Evolutionary conservation across 2,797 vertebrate genomes (phyloP), one percentile per base, ranked within the genome.

Genomic region (Cheirogaleus major): DNA sequence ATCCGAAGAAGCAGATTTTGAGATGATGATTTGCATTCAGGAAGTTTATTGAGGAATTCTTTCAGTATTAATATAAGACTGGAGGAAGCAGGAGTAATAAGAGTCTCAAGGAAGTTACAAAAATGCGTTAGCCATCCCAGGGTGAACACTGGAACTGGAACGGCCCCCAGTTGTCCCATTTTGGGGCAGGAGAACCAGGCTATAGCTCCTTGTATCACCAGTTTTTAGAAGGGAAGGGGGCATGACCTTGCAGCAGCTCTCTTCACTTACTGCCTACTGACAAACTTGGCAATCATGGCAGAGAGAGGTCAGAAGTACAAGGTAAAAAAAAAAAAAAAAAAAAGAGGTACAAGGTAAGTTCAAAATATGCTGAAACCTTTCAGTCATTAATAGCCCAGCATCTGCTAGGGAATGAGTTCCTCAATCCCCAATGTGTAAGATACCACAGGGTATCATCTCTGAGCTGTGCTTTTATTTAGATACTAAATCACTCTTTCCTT

Each of bases 361-460:
- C 32, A 73, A n/a, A 80, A 3, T 17, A 7, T 65, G 45, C 1
- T 30, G 32, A 45, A 89, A 30, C 0, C 1, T 55, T 48, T 76
- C 18, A 32, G 35, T 11, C 27, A 18, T 35, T 59, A 17, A 15
- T 1, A 32, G 15, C 72, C 8, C 18, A 35, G 8, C 9, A 76
- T 13, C 18, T 32, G 0, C 15, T 15, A 27, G 27, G 55, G 30
- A 43, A 59, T 45, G 75, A 69, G 13, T 12, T 2, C 22, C 15
- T 75, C 5, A 5, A 11, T 45, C 30, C 14, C 32, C 10, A 57
- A 57, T 67, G 48, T 1, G 5, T 7, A 38, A 32, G 27, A 45
- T 10, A 35, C 0, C 3, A 1, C 10, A 11, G 32, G 1, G 4
- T 2, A 30, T 52, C 23, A 70, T 52, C 14, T 41, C 18, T 7